These are phyloP conservation scores for Sicus ferrugineus DNA, from an alignment of 2,888 invertebrate genomes.

Conservation along the genomic window DNA sequence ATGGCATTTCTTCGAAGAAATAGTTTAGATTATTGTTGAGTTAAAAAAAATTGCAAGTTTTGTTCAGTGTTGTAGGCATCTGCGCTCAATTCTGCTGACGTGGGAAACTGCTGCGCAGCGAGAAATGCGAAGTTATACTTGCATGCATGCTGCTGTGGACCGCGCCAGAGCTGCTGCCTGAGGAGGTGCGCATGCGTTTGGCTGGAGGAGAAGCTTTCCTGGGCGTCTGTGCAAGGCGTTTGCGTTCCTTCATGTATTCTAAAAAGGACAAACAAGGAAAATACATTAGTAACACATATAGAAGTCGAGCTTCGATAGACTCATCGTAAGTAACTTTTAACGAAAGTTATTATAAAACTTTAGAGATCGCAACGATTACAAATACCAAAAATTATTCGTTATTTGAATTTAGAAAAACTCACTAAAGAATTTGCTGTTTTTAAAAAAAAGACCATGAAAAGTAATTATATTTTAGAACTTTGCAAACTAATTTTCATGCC, in stretches of 20 bases:
- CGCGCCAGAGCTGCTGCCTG: conserved; percentile 42
- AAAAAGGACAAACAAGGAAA: conserved; percentile 43
- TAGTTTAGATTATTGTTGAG: conserved; percentile 49
- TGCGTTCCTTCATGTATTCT: conserved; percentile 65
- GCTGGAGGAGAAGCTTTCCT: conserved; percentile 62
- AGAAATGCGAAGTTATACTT: conserved; percentile 48
- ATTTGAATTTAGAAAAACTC: too few relatives aligned
- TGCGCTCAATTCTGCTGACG: conserved; percentile 26
- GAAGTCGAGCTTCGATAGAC: too few relatives aligned
- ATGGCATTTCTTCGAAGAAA: conserved; percentile 58
- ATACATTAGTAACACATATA: too few relatives aligned
- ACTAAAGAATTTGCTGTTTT: too few relatives aligned
- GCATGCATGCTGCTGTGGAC: conserved; percentile 42
- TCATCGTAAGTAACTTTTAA: too few relatives aligned
- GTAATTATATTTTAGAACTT: too few relatives aligned
- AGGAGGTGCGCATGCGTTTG: conserved; percentile 60
- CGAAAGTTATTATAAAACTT: too few relatives aligned
- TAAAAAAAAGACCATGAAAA: too few relatives aligned
- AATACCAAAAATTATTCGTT: too few relatives aligned
- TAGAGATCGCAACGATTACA: too few relatives aligned
- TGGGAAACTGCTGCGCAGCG: conserved; percentile 40
- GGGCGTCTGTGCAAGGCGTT: conserved; percentile 62
- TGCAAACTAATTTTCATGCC: too few relatives aligned
- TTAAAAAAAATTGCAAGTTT: conserved; percentile 5
- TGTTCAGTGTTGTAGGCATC: background rate